Base-by-base conservation (phyloP, 2,113 vertebrate genomes). In the Orthonyx spaldingii region DNA sequence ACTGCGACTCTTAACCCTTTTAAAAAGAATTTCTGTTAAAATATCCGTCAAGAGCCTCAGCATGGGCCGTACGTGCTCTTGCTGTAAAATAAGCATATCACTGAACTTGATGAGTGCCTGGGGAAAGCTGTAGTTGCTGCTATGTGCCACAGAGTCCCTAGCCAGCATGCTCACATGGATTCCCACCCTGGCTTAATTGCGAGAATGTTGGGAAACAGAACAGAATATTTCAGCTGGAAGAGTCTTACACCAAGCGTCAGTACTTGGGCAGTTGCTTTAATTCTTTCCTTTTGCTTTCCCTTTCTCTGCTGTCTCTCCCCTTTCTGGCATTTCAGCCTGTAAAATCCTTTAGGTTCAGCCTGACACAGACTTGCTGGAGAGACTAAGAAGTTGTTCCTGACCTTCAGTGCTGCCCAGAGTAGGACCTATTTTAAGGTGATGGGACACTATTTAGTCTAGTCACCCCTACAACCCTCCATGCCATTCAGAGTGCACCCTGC, bases 21-120 rank as follows among this genome's bases (percentile, higher is more conserved):
- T 92, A 68, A 90, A 95, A 94, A 90, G 82, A 88, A 94, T 84
- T 95, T 93, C 83, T 89, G n/a, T 90, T 95, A 78, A 93, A 96
- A 89, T 89, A 6, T 77, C 93, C 1, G 3, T 94, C 87, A 89
- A 23, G 87, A 64, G 76, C 79, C 76, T 94, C 79, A 90, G 65
- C 71, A 27, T 74, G 72, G 77, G 55, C 79, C 88, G 47, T 94
- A 91, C 37, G 79, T 95, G 94, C 64, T 93, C 35, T 77, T 95
- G 93, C 92, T 95, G 88, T 87, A 77, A 95, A 96, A 74, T 50
- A 63, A 89, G 71, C 68, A 13, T 16, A 83, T 41, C 63, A 41
- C 76, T 64, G 70, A 77, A 90, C 39, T 49, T 64, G 75, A 75
- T 80, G 82, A 81, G 47, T 68, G 89, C 68, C 79, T 92, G 85